Percentiles rank a stretch among this genome's conserved stretches.
These are phyloP conservation scores for Drosophila maculinotata DNA, from an alignment of 2,888 invertebrate genomes.

Conservation along the genomic window DNA sequence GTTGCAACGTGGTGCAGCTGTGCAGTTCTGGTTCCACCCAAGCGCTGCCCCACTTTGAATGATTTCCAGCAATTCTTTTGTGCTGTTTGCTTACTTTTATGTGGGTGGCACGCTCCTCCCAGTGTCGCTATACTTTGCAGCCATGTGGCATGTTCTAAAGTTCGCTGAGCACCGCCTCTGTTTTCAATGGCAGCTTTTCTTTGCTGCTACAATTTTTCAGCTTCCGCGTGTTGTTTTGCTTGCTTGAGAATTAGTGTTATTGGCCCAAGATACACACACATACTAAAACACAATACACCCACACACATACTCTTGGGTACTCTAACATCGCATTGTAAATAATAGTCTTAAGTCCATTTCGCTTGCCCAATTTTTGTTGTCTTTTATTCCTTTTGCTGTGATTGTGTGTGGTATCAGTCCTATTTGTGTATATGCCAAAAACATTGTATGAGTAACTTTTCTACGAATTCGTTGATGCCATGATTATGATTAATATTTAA, in stretches of 20 bases:
- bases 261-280: conserved; percentile 43
- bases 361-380: conserved; percentile 13
- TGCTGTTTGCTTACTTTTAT: conserved; percentile 34
- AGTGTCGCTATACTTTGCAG: conserved; percentile 61
- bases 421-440: too few species aligned
- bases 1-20: conserved; percentile 13
- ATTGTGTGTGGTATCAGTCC: too few species aligned
- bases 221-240: conserved; percentile 36
- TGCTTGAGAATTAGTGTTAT: conserved; percentile 60
- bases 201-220: conserved; percentile 40
- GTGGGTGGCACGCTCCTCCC: conserved; percentile 43
- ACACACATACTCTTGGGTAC: too few species aligned
- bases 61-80: conserved; percentile 64
- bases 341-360: conserved; percentile 42
- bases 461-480: too few species aligned
- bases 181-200: conserved; percentile 19
- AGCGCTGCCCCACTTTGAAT: conserved; percentile 55
- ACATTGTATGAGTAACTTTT: too few species aligned
- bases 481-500: too few species aligned
- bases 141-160: conserved; percentile 59
- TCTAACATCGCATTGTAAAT: conserved; percentile 45
- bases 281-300: conserved; percentile 3
- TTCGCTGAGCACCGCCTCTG: conserved; percentile 6
- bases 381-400: conserved; percentile 11
- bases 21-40: conserved; percentile 57